A percentile compares a stretch with the other conserved stretches of the same genome.
Evolutionary conservation across 2,797 vertebrate genomes (phyloP).

Genomic region (Chrysocyon brachyurus): DNA sequence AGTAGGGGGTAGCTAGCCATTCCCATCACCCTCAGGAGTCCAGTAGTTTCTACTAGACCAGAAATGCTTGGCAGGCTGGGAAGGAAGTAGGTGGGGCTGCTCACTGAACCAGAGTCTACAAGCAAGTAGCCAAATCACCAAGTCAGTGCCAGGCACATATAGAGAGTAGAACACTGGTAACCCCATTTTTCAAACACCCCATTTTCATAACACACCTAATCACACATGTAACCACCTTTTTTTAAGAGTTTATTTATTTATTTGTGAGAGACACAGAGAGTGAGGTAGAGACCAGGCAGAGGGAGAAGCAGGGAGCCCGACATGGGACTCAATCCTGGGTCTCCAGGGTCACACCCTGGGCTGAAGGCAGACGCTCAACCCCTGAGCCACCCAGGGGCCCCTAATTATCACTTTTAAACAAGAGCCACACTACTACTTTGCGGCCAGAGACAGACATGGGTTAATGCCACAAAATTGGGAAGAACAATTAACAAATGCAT

Average conservation of each 20-base stretch:
- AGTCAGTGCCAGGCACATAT: not conserved
- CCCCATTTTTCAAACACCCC: not conserved
- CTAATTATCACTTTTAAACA: not conserved
- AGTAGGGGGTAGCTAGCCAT: not conserved
- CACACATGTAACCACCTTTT: not conserved
- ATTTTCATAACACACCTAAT: not conserved
- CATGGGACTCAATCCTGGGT: no score
- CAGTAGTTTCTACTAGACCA: not conserved
- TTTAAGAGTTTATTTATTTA: no score
- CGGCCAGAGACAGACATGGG: not conserved
- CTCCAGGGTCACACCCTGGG: no score
- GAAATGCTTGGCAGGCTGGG: not conserved
- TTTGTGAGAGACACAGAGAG: no score
- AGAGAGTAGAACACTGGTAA: not conserved
- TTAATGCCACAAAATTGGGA: not conserved
- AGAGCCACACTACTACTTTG: not conserved
- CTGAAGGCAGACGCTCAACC: no score
- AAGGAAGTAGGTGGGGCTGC: not conserved
- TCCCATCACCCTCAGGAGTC: not conserved
- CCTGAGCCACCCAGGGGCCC: no score
- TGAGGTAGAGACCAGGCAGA: no score
- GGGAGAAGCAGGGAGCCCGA: no score
- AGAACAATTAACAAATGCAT: not conserved
- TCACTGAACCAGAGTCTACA: not conserved
- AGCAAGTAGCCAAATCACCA: conserved; percentile 2